Percentiles rank a stretch among this genome's conserved stretches.
Conservation (phyloP, 30 jellyfish, hydroid and myxozoan genomes). For the Morbakka virulenta region DNA sequence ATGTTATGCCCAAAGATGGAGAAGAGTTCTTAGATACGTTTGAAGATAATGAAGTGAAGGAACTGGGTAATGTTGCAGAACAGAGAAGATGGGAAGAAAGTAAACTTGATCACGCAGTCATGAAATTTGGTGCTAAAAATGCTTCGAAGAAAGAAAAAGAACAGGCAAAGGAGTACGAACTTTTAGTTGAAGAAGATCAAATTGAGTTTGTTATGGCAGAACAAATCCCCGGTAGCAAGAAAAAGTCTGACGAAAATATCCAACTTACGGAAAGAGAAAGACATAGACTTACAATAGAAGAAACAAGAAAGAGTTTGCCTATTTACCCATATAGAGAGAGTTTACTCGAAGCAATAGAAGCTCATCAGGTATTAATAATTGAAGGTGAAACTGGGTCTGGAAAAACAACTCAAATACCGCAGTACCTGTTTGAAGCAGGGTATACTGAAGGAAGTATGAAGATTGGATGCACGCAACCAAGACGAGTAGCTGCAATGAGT, state of each 20-base stretch:
- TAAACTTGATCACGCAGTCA: conserved; percentile 92
- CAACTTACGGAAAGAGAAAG: conserved; percentile 54
- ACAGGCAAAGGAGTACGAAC: conserved; percentile 74
- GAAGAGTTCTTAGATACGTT: conserved; percentile 80
- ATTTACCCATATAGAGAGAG: conserved; percentile 76
- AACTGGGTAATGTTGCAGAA: conserved; percentile 76
- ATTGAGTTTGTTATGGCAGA: conserved; percentile 99
- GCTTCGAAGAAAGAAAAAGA: conserved; percentile 56
- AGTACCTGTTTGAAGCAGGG: conserved; percentile 95
- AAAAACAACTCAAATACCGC: conserved; percentile 98
- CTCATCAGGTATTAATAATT: conserved; percentile 90
- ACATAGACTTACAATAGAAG: conserved; percentile 66
- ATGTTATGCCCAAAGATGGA: conserved; percentile 96
- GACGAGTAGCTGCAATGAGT: conserved; percentile 99
- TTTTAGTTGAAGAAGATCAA: conserved; percentile 91
- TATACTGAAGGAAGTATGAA: conserved; percentile 87
- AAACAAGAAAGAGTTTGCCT: conserved; percentile 92
- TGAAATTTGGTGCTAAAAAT: conserved; percentile 97
- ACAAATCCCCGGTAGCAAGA: conserved; percentile 91
- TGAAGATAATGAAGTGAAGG: conserved; percentile 77
- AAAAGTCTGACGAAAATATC: neutral
- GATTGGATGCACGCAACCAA: conserved; percentile 99
- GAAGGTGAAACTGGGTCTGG: conserved; percentile 99
- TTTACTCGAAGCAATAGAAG: conserved; percentile 87
- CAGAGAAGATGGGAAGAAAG: conserved; percentile 98